These are phyloP conservation scores for Azorinus chamasolen DNA, from an alignment of 2,888 invertebrate species.

Conservation along the genomic window DNA sequence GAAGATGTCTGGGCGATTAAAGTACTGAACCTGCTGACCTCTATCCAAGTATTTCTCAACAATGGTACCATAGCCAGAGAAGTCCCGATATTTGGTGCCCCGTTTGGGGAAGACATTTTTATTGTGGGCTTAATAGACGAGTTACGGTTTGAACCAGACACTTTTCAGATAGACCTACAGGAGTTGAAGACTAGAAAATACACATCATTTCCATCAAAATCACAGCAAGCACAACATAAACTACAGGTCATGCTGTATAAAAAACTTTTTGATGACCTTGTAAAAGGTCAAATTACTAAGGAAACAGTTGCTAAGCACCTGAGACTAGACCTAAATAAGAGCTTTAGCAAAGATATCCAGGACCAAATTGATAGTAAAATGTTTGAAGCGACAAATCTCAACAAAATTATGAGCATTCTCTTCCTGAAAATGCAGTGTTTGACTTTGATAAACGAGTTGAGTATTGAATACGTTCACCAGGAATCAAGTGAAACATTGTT, in stretches of 20 bases:
- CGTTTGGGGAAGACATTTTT: constrained; percentile 78
- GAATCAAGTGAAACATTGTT: constrained; percentile 71
- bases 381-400: constrained; percentile 58
- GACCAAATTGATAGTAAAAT: constrained; percentile 54
- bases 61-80: constrained; percentile 76
- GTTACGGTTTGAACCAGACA: constrained; percentile 80
- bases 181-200: constrained; percentile 81
- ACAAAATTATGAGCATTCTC: constrained; percentile 63
- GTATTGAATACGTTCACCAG: constrained; percentile 82
- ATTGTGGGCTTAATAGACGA: constrained; percentile 84
- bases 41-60: constrained; percentile 71
- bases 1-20: constrained; percentile 83
- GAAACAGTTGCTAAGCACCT: constrained; percentile 72
- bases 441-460: constrained; percentile 73
- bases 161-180: constrained; percentile 74
- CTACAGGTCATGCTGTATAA: constrained; percentile 82
- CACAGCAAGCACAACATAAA: constrained; percentile 76
- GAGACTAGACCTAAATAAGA: constrained; percentile 66
- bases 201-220: constrained; percentile 70
- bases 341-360: constrained; percentile 71
- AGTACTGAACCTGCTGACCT: constrained; percentile 77
- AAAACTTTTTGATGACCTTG: constrained; percentile 82
- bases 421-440: constrained; percentile 74
- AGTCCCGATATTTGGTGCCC: constrained; percentile 83
- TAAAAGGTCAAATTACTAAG: constrained; percentile 75